Percentiles rank a stretch among this genome's conserved stretches.
These are phyloP conservation scores for Sparidentex hasta DNA, from an alignment of 2,797 vertebrate genomes.

Conservation along the genomic window DNA sequence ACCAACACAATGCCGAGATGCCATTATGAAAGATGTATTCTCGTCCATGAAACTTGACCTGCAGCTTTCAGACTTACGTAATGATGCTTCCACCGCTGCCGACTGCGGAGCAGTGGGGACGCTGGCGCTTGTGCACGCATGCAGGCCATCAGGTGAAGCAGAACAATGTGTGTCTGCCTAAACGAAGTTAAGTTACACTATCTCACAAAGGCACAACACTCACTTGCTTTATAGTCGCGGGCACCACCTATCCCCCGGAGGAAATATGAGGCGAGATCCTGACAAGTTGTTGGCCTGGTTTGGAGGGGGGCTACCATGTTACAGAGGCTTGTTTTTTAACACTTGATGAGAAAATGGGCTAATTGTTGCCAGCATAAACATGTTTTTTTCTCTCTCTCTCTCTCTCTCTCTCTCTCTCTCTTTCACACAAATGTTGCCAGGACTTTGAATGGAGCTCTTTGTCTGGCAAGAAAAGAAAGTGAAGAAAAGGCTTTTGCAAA, in stretches of 20 bases:
- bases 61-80: constrained; percentile 24
- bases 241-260: constrained; percentile 50
- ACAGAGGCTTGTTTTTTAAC: constrained; percentile 6
- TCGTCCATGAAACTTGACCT: constrained; percentile 58
- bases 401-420: too few species aligned
- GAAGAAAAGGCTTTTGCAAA: constrained; percentile 16
- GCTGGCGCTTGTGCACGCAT: neutral
- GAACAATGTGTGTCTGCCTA: constrained; percentile 55
- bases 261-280: constrained; percentile 54
- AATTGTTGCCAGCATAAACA: neutral
- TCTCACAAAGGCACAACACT: constrained; percentile 59
- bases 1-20: constrained; percentile 23
- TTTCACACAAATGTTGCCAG: constrained; percentile 24
- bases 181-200: constrained; percentile 64
- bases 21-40: constrained; percentile 35
- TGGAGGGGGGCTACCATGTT: neutral
- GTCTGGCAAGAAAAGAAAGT: neutral
- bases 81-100: neutral
- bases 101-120: neutral
- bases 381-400: too few species aligned
- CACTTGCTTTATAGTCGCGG: constrained; percentile 39
- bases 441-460: constrained; percentile 29
- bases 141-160: constrained; percentile 16
- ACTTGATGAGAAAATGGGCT: neutral
- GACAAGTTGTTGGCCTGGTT: constrained; percentile 19